Conservation (phyloP, 2,113 vertebrate species). For the Thamnaconus septentrionalis region DNA sequence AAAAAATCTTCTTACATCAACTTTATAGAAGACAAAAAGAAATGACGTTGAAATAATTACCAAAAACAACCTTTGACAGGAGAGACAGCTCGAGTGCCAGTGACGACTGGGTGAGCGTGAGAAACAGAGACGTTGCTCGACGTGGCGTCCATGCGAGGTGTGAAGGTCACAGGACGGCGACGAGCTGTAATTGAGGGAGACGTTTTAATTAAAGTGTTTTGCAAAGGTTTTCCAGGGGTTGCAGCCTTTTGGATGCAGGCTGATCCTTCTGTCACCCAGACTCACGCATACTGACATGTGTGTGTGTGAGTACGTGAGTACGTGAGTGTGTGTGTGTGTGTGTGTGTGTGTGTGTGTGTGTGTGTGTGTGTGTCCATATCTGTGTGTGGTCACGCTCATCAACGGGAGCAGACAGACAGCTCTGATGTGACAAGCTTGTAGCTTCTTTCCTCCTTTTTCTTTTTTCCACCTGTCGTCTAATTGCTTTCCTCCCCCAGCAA, state of each 20-base stretch:
- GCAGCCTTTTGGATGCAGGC: conserved; percentile 50
- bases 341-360: conserved; percentile 10
- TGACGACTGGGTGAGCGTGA: conserved; percentile 1
- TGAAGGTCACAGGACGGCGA: conserved; percentile 68
- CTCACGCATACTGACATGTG: conserved; percentile 57
- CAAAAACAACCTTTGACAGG: neutral
- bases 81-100: conserved; percentile 2
- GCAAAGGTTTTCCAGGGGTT: conserved; percentile 66
- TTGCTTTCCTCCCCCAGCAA: conserved; percentile 38
- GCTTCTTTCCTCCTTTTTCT: conserved; percentile 43
- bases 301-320: conserved; percentile 14
- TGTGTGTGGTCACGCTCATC: conserved; percentile 38
- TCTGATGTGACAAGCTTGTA: conserved; percentile 64
- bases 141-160: conserved; percentile 53
- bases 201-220: conserved; percentile 76
- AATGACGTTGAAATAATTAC: conserved; percentile 18
- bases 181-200: conserved; percentile 71
- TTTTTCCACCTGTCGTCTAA: conserved; percentile 41
- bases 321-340: conserved; percentile 21
- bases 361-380: conserved; percentile 18
- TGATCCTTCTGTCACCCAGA: conserved; percentile 63
- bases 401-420: conserved; percentile 51
- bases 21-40: too few relatives aligned
- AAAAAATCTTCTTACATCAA: too few relatives aligned
- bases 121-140: conserved; percentile 34